These are phyloP conservation scores for Lordiphosa clarofinis DNA, from an alignment of 1,140 invertebrate genomes.

Conservation along the genomic window DNA sequence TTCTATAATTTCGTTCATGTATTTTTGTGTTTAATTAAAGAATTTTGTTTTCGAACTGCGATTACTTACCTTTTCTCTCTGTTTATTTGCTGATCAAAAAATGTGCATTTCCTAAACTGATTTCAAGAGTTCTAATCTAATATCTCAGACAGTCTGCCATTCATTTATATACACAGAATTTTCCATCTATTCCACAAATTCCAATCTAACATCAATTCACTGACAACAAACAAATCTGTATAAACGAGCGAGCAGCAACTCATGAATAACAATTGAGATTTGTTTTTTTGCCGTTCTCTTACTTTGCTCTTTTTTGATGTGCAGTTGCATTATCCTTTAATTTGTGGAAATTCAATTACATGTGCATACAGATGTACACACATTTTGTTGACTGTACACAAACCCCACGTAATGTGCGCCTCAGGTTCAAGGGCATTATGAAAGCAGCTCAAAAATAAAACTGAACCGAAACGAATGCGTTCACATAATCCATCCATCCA, in stretches of 20 bases:
- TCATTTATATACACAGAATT: no score
- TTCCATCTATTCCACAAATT: background rate
- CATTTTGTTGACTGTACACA: constrained; percentile 6
- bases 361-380: constrained; percentile 11
- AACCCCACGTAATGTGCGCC: constrained; percentile 14
- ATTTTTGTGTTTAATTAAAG: no score
- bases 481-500: constrained; percentile 36
- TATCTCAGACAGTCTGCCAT: no score
- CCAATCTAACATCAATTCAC: constrained; percentile 7
- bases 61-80: no score
- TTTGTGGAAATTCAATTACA: constrained; percentile 51
- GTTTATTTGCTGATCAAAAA: no score
- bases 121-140: no score
- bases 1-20: no score
- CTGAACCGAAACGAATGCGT: constrained; percentile 27
- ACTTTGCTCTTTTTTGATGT: constrained; percentile 6
- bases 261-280: constrained; percentile 52
- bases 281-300: constrained; percentile 22
- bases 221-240: background rate
- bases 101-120: no score
- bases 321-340: constrained; percentile 69
- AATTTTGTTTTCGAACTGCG: no score
- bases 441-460: constrained; percentile 53
- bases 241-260: constrained; percentile 4
- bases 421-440: constrained; percentile 77